These are phyloP conservation scores for Chironex yamaguchii DNA, from an alignment of 30 jellyfish, hydroid and myxozoan genomes.

Conservation along the genomic window DNA sequence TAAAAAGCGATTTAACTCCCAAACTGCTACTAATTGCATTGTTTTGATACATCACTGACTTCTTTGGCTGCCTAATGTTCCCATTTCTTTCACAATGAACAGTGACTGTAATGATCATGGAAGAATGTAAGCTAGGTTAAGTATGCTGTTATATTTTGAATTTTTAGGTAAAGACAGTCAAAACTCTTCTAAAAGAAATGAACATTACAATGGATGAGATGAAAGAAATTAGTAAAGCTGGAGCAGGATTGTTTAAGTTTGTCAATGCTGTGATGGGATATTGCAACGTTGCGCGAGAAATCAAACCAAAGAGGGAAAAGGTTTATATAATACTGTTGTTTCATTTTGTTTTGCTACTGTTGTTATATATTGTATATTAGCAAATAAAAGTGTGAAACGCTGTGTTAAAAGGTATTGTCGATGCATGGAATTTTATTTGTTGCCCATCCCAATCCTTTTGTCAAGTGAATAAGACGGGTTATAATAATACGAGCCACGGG, in stretches of 20 bases:
- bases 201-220: conserved; percentile 78
- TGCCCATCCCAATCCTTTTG: too few species aligned
- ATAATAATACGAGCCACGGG: too few species aligned
- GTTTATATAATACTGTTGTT: conserved; percentile 12
- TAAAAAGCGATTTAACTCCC: too few species aligned
- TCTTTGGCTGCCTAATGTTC: not conserved
- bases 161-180: conserved; percentile 80
- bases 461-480: too few species aligned
- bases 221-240: conserved; percentile 98
- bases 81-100: not conserved
- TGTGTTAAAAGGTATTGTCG: too few species aligned
- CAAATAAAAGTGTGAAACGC: too few species aligned
- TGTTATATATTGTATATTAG: not conserved
- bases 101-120: too few species aligned
- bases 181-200: conserved; percentile 85
- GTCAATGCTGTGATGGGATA: conserved; percentile 96
- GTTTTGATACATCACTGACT: not conserved
- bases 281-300: conserved; percentile 93
- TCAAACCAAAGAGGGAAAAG: conserved; percentile 95
- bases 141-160: too few species aligned
- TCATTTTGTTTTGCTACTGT: not conserved
- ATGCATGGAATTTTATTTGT: too few species aligned
- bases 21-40: too few species aligned
- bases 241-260: conserved; percentile 90
- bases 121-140: too few species aligned